Base-by-base conservation (phyloP, 2,888 invertebrate species). In the Hartigia nigra region DNA sequence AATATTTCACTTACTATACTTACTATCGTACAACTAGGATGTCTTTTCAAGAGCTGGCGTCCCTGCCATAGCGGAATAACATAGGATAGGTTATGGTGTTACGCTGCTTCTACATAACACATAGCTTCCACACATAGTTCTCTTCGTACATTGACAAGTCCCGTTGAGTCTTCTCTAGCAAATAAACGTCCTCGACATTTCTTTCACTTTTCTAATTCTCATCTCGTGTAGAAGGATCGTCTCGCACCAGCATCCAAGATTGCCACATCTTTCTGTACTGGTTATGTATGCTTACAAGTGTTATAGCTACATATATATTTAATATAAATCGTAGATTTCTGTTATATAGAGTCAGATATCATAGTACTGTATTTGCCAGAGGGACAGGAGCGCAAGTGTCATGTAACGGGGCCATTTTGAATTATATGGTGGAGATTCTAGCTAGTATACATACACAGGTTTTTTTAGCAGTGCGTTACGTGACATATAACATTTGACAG, bases 401-500 rank as follows among this genome's bases (percentile, higher is more conserved):
- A 23, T 23, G 23, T 55, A 55, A 55, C 55, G 55, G 9, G 23
- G 55, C 55, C 55, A 55, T 23, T 55, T 23, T 23, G 55, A 55
- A 55, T 55, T 23, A 55, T 55, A 55, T 5, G 23, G 23, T 55
- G 55, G 55, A 55, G 55, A 55, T 55, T 55, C 55, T 55, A 55
- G 55, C 23, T 55, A 23, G 23, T 23, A 55, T 4, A 55, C 55
- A 55, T 55, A 23, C 23, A 55, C 55, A 55, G 23, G 23, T 34
- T 72, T 31, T 72, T 23, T 32, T 32, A 72, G 31, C 55, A 23
- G 55, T 55, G 37, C 35, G 83, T 87, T 87, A 86, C 86, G 85
- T 84, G 87, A 88, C 82, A 79, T 80, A 81, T 81, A 82, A 81
- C 81, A 83, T 88, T 87, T 87, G 87, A 88, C 88, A 86, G 88